These are phyloP conservation scores for Coregonus suidteri DNA, from an alignment of 2,797 vertebrate species.

Conservation along the genomic window DNA sequence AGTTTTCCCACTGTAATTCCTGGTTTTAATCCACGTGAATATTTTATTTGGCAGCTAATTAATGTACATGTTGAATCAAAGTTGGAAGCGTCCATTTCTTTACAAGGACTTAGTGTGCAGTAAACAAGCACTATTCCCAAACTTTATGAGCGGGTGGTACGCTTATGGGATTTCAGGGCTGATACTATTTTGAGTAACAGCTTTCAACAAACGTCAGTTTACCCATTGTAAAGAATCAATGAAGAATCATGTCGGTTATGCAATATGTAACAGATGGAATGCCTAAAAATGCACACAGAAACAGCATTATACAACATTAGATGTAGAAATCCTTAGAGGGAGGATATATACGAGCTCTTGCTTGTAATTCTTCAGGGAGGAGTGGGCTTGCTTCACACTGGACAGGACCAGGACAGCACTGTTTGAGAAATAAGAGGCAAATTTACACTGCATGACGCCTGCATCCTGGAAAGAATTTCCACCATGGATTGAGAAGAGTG, in stretches of 20 bases:
- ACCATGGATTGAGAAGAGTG: constrained; percentile 54
- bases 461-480: constrained; percentile 65
- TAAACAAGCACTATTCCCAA: constrained; percentile 45
- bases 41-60: constrained; percentile 17
- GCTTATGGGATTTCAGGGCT: constrained; percentile 51
- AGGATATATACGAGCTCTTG: constrained; percentile 7
- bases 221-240: not conserved
- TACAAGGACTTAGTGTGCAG: constrained; percentile 38
- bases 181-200: constrained; percentile 46
- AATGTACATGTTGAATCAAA: constrained; percentile 32
- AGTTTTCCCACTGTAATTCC: constrained; percentile 3
- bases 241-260: not conserved
- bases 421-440: constrained; percentile 62
- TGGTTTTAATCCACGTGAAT: constrained; percentile 14
- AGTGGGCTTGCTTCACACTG: constrained; percentile 17
- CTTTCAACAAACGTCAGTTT: constrained; percentile 20
- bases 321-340: constrained; percentile 18
- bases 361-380: constrained; percentile 43
- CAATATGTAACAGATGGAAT: constrained; percentile 55
- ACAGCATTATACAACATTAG: not conserved
- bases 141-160: constrained; percentile 56
- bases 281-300: constrained; percentile 1
- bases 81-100: constrained; percentile 39
- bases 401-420: constrained; percentile 43
- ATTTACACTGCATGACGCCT: constrained; percentile 57